Evolutionary conservation across 2,113 vertebrate species (phyloP).

Genomic region (Dicerorhinus sumatrensis): DNA sequence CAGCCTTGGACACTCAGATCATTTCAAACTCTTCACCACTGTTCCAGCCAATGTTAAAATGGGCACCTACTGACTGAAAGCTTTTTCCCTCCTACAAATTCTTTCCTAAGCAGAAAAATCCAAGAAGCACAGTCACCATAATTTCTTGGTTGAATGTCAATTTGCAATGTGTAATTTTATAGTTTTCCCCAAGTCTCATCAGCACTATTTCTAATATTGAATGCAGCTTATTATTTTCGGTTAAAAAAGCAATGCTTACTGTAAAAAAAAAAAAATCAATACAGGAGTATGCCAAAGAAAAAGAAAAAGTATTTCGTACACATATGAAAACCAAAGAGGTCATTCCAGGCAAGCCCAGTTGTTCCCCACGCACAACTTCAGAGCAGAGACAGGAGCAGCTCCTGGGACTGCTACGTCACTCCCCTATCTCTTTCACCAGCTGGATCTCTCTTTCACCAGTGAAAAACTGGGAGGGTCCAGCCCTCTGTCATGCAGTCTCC

Average conservation of each 20-base stretch:
- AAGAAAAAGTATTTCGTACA: not conserved
- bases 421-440: rapidly evolving
- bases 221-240: not conserved
- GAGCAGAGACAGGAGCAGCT: rapidly evolving
- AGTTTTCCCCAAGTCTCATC: not conserved
- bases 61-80: not conserved
- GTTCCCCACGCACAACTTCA: too few species aligned
- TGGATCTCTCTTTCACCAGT: too few species aligned
- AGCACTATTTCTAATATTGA: not conserved
- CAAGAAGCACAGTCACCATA: not conserved
- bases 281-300: not conserved
- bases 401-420: rapidly evolving
- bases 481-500: not conserved
- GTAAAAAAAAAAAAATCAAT: not conserved
- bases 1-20: not conserved
- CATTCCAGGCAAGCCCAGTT: not conserved
- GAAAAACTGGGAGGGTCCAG: not conserved
- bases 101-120: not conserved
- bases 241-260: not conserved
- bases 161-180: not conserved
- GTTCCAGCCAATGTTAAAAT: not conserved
- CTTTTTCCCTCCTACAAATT: not conserved
- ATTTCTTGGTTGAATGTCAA: not conserved
- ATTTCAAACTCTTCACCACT: not conserved
- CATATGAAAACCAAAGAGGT: not conserved